Evolutionary conservation across 2,888 invertebrate species (phyloP), one percentile per base, ranked within the genome.

Genomic region (Adelphocoris suturalis): DNA sequence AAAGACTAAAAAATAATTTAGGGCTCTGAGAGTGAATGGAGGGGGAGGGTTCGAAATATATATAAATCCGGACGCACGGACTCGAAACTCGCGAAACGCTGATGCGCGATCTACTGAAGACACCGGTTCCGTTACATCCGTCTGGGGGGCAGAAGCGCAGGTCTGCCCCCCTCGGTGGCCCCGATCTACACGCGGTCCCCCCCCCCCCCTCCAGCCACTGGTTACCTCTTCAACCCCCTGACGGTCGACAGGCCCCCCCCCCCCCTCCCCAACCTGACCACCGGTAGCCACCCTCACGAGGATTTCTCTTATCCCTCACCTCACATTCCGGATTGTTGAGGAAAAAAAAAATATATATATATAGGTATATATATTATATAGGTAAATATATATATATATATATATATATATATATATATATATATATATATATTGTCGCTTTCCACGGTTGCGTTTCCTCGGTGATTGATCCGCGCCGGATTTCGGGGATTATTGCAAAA

Each of bases 31-130:
- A 78, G 19, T n/a, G 47, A 78, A 78, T 46, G 47, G 78, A 28
- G 76, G 46, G n/a, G n/a, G n/a, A n/a, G 78, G 78, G 46, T 37
- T 82, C 82, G 82, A 82, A 82, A 48, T 52, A 48, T 52, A 16
- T 52, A 7, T n/a, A 52, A 47, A 52, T 7, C 37, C 28, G 28
- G 27, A 61, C 28, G 28, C n/a, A 75, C 82, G 82, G 37, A 52
- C 13, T 57, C 3, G 88, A 88, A 88, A 80, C 88, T 78, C 88
- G 19, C 88, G 88, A 55, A 68, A 55, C 88, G 88, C 88, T 88
- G 76, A 78, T 88, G 78, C 88, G 78, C 76, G 88, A 48, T n/a
- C 52, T 52, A 88, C 88, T 88, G 88, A 88, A 88, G 87, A 88
- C 52, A 88, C 88, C 88, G 88, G 88, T 68, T 78, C n/a, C 55